Percentiles rank a stretch among this genome's conserved stretches.
phyloP scores from a whole-genome alignment of 2,888 invertebrate genomes.

The Iselma pallidipennis region DNA sequence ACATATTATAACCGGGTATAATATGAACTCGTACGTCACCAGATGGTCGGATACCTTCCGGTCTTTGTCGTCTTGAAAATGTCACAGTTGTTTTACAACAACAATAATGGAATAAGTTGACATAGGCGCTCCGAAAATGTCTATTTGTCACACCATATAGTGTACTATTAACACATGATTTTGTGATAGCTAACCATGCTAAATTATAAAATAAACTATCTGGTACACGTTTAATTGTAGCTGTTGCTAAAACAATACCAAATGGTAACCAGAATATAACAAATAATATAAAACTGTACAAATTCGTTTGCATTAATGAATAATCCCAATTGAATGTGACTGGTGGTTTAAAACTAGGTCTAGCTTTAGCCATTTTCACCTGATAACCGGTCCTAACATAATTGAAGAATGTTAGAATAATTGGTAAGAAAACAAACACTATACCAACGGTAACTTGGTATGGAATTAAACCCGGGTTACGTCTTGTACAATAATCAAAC shows the following conservation, averaged over 20 bases:
- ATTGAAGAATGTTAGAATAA: slow-evolving; percentile 60
- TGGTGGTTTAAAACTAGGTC: slow-evolving; percentile 66
- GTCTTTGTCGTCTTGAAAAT: slow-evolving; percentile 65
- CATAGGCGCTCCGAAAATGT: slow-evolving; percentile 72
- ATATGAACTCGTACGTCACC: slow-evolving; percentile 76
- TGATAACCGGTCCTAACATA: slow-evolving; percentile 59
- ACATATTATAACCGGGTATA: slow-evolving; percentile 70
- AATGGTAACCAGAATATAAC: slow-evolving; percentile 72
- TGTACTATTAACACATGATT: slow-evolving; percentile 69
- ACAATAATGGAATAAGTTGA: slow-evolving; percentile 77
- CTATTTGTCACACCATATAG: slow-evolving; percentile 67
- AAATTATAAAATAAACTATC: slow-evolving; percentile 66
- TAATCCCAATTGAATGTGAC: slow-evolving; percentile 66
- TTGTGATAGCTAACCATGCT: slow-evolving; percentile 71
- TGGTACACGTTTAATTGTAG: slow-evolving; percentile 57
- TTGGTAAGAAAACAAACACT: slow-evolving; percentile 64
- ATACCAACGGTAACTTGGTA: slow-evolving; percentile 63
- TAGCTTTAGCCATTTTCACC: slow-evolving; percentile 59
- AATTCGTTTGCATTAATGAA: slow-evolving; percentile 65
- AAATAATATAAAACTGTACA: slow-evolving; percentile 67
- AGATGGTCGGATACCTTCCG: slow-evolving; percentile 56
- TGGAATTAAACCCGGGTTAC: slow-evolving; percentile 59
- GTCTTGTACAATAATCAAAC: slow-evolving; percentile 70
- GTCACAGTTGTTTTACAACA: slow-evolving; percentile 78
- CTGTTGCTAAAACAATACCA: slow-evolving; percentile 62